Evolutionary conservation across 2,113 vertebrate genomes (phyloP).

Genomic region (Phaetusa simplex): DNA sequence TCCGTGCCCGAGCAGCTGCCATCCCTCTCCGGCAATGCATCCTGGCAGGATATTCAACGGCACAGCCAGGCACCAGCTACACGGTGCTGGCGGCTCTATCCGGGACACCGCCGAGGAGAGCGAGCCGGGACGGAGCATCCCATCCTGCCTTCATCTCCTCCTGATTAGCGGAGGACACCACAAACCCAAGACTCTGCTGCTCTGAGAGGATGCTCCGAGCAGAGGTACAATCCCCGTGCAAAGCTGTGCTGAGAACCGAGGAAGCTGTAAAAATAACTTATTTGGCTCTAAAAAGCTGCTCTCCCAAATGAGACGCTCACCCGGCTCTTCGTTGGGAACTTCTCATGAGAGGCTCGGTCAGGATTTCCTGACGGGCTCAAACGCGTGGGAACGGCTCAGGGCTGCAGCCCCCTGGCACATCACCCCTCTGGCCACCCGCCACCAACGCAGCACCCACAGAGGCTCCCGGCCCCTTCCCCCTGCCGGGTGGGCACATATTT

Average conservation of each 20-base stretch:
- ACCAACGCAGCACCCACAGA: not conserved
- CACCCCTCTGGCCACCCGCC: fast-evolving
- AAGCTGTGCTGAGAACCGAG: not conserved
- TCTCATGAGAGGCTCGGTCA: not conserved
- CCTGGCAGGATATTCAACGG: not conserved
- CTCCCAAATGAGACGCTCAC: not conserved
- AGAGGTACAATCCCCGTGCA: fast-evolving
- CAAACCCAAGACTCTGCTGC: fast-evolving
- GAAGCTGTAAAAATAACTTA: not conserved
- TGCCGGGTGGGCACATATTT: not conserved
- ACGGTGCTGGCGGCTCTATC: fast-evolving
- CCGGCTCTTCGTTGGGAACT: not conserved
- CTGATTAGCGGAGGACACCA: not conserved
- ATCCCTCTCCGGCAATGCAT: fast-evolving
- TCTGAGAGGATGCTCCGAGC: fast-evolving
- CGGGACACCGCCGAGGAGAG: fast-evolving
- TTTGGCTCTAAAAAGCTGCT: not conserved
- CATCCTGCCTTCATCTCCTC: not conserved
- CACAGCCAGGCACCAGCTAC: not conserved
- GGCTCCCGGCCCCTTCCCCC: not conserved
- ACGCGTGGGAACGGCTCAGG: not conserved
- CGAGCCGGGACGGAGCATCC: not conserved
- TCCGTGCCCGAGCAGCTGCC: not conserved
- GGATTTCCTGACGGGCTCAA: not conserved
- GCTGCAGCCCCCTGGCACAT: not conserved